Percentiles rank a stretch among this genome's conserved stretches.
phyloP scores from a whole-genome alignment of 2,888 invertebrate genomes.

The Drosophila gaucha region DNA sequence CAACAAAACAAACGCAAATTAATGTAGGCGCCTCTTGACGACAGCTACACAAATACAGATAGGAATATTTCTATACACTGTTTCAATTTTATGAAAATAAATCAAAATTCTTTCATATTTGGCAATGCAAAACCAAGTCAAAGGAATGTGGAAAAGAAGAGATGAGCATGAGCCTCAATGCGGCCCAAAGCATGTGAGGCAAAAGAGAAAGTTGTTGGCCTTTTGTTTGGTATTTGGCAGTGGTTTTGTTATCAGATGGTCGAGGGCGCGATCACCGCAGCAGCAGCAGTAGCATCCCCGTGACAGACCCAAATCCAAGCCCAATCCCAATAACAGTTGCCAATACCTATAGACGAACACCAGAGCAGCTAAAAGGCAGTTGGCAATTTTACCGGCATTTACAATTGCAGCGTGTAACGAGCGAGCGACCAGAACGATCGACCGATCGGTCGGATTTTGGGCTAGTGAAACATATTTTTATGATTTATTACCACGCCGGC shows the following conservation, averaged over 20 bases:
- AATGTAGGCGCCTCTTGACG: slow-evolving; percentile 57
- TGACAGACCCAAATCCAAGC: slow-evolving; percentile 32
- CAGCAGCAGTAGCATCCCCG: slow-evolving; percentile 44
- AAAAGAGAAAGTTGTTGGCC: slow-evolving; percentile 80
- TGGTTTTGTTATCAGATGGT: slow-evolving; percentile 81
- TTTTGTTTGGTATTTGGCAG: slow-evolving; percentile 67
- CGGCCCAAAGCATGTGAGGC: slow-evolving; percentile 41
- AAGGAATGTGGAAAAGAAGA: slow-evolving; percentile 2
- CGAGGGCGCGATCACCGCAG: slow-evolving; percentile 78
- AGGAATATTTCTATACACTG: slow-evolving; percentile 5
- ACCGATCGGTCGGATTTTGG: slow-evolving; percentile 54
- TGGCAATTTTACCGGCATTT: slow-evolving; percentile 72
- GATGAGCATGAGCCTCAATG: slow-evolving; percentile 33
- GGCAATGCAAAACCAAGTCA: slow-evolving; percentile 47
- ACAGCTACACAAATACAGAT: slow-evolving; percentile 48
- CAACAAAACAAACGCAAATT: too few relatives aligned
- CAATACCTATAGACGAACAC: slow-evolving; percentile 44
- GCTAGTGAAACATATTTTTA: slow-evolving; percentile 79
- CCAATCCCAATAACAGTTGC: slow-evolving; percentile 21
- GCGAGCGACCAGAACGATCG: slow-evolving; percentile 56
- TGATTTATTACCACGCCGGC: slow-evolving; percentile 83
- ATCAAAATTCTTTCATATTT: slow-evolving; percentile 68
- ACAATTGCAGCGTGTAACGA: slow-evolving; percentile 79
- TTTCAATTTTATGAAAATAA: slow-evolving; percentile 47
- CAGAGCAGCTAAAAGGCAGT: slow-evolving; percentile 20